A percentile compares a stretch with the other conserved stretches of the same genome.
These are phyloP conservation scores for Platypus cylindrus DNA, from an alignment of 2,888 invertebrate genomes.

Conservation along the genomic window DNA sequence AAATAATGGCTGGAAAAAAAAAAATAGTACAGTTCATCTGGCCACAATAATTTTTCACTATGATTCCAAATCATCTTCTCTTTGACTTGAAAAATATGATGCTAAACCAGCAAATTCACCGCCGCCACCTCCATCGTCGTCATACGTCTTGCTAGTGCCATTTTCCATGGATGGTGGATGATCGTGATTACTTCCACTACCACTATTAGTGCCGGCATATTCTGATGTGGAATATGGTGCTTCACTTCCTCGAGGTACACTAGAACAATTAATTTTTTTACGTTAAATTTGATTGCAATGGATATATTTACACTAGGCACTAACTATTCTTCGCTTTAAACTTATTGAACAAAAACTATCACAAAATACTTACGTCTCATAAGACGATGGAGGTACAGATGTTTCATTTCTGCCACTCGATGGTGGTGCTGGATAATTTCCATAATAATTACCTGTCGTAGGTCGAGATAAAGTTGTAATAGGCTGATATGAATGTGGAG, in stretches of 20 bases:
- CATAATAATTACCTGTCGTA: constrained; percentile 26
- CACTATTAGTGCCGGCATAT: constrained; percentile 5
- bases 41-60: constrained; percentile 29
- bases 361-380: constrained; percentile 8
- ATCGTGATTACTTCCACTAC: background rate
- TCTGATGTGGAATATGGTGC: constrained; percentile 8
- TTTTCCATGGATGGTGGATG: constrained; percentile 3
- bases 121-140: constrained; percentile 41
- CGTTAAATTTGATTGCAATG: background rate
- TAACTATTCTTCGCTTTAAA: background rate
- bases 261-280: constrained; percentile 4
- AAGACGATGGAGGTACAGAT: constrained; percentile 25
- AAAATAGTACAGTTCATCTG: too few species aligned
- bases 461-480: constrained; percentile 29
- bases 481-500: constrained; percentile 4
- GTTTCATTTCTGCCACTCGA: constrained; percentile 12
- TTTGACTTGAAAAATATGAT: constrained; percentile 84
- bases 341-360: background rate
- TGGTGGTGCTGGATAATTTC: constrained; percentile 14
- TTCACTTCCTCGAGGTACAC: constrained; percentile 6
- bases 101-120: constrained; percentile 83
- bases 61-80: constrained; percentile 76
- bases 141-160: constrained; percentile 34
- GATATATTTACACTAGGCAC: background rate
- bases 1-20: too few species aligned